A percentile compares a stretch with the other conserved stretches of the same genome.
These are phyloP conservation scores for Butastur rufipennis DNA, from an alignment of 2,113 vertebrate species.

Conservation along the genomic window DNA sequence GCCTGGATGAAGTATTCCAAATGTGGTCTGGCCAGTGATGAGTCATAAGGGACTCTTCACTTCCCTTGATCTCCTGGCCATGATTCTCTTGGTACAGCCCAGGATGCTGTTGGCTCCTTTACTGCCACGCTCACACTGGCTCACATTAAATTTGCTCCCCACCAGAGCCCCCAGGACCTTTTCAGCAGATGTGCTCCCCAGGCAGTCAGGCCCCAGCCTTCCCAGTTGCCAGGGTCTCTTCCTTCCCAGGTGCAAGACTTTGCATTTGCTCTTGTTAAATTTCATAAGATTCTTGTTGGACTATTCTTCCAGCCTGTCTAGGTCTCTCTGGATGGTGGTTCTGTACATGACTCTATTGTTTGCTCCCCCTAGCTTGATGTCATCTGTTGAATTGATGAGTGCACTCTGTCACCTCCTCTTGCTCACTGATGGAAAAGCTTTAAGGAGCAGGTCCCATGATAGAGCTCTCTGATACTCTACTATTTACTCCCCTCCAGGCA, in stretches of 20 bases:
- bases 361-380: not conserved
- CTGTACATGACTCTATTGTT: not conserved
- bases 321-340: not conserved
- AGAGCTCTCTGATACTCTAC: not conserved
- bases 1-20: not conserved
- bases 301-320: not conserved
- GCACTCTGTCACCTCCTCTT: not conserved
- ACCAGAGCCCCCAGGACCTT: not conserved
- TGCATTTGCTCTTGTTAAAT: not conserved
- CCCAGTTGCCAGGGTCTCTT: not conserved
- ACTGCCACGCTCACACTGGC: not conserved
- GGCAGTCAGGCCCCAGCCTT: not conserved
- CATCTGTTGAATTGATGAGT: not conserved
- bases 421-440: not conserved
- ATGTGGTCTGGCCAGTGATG: not conserved
- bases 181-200: not conserved
- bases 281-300: not conserved
- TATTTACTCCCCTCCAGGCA: not conserved
- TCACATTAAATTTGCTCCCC: not conserved
- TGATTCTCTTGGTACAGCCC: not conserved
- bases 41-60: not conserved
- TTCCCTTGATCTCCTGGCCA: not conserved
- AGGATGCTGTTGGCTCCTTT: not conserved
- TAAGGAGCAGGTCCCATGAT: not conserved
- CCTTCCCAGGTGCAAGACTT: not conserved